These are phyloP conservation scores for Diadegma fenestrale DNA, from an alignment of 2,888 invertebrate species.

Conservation along the genomic window DNA sequence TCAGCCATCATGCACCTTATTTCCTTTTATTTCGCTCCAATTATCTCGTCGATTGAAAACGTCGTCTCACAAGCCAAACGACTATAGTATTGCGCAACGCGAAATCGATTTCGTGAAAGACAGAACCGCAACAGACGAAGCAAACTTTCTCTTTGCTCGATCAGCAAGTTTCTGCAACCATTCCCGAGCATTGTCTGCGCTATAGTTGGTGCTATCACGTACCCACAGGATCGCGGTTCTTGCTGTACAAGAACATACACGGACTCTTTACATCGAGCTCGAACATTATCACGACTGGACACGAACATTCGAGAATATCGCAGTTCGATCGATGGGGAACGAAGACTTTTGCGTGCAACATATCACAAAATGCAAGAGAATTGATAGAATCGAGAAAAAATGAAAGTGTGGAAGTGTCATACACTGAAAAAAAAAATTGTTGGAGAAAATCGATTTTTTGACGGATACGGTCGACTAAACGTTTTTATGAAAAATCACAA, in stretches of 20 bases:
- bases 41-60: constrained; percentile 31
- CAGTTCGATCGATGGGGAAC: constrained; percentile 39
- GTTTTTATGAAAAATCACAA: too few species aligned
- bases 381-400: constrained; percentile 18
- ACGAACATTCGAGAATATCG: constrained; percentile 32
- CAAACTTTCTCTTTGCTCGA: constrained; percentile 62
- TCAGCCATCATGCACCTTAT: not conserved
- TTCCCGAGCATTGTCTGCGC: constrained; percentile 40
- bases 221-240: not conserved
- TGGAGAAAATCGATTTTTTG: too few species aligned
- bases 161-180: constrained; percentile 46
- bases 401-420: constrained; percentile 32
- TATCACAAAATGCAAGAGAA: constrained; percentile 3
- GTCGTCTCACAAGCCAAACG: constrained; percentile 28
- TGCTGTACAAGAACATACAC: constrained; percentile 4
- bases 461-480: too few species aligned
- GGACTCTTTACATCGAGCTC: not conserved
- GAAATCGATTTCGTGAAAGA: constrained; percentile 63
- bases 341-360: not conserved
- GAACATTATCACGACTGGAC: constrained; percentile 34
- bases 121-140: constrained; percentile 54
- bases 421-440: too few species aligned
- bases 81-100: constrained; percentile 57
- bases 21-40: not conserved
- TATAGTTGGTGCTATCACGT: constrained; percentile 14